Conservation (phyloP, 2,113 vertebrate species). For the Megaceryle torquata region DNA sequence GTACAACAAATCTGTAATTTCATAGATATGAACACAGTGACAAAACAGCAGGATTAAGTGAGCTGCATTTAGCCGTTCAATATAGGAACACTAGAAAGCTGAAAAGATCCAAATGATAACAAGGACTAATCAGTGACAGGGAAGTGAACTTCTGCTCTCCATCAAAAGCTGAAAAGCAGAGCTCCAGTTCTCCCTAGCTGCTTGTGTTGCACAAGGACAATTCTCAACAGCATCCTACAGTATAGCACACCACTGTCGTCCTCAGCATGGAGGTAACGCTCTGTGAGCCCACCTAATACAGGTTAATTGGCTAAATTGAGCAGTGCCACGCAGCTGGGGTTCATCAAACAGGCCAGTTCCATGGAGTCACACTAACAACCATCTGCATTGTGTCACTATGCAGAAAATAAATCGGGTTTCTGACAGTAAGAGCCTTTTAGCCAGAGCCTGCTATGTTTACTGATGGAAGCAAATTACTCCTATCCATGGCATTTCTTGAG, state of each 20-base stretch:
- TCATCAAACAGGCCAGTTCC: not conserved
- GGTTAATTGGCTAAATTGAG: not conserved
- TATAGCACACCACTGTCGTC: not conserved
- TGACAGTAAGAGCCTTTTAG: not conserved
- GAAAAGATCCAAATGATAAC: not conserved
- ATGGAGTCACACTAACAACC: not conserved
- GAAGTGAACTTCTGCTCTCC: not conserved
- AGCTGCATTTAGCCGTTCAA: not conserved
- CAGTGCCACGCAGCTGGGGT: not conserved
- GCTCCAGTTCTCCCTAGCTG: not conserved
- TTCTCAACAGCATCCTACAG: not conserved
- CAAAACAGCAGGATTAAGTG: not conserved
- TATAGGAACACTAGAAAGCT: not conserved
- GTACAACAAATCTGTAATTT: not conserved
- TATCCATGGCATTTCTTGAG: not conserved
- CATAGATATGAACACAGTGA: not conserved
- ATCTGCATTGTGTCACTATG: slow-evolving; percentile 15
- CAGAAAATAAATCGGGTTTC: not conserved
- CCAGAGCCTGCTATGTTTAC: not conserved
- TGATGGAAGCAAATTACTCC: not conserved
- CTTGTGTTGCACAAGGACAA: not conserved
- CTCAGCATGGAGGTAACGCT: fast-evolving
- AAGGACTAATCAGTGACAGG: not conserved
- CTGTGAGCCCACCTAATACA: not conserved
- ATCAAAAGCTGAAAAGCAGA: not conserved